phyloP scores from a whole-genome alignment of 2,888 invertebrate species.

The Yponomeuta cagnagella region DNA sequence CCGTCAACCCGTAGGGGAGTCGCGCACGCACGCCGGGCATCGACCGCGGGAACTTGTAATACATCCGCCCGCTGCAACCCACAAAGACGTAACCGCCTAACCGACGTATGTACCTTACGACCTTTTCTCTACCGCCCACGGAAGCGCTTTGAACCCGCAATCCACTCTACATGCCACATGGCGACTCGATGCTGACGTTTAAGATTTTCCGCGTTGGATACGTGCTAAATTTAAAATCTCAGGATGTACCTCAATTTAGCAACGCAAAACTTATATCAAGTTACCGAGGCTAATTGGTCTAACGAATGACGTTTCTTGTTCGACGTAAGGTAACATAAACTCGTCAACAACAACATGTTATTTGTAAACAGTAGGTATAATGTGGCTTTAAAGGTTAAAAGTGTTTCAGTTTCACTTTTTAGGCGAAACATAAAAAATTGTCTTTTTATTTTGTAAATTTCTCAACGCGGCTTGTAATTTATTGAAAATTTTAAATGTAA shows the following conservation, averaged over 20 bases:
- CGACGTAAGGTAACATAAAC: too few species aligned
- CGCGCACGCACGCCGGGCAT: conserved; percentile 65
- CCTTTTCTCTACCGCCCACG: conserved; percentile 23
- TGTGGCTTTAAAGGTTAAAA: too few species aligned
- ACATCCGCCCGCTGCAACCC: conserved; percentile 48
- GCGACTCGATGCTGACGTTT: conserved; percentile 50
- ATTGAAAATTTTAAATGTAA: background rate
- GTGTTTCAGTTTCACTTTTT: too few species aligned
- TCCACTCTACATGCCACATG: conserved; percentile 37
- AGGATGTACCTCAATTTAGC: conserved; percentile 1
- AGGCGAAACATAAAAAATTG: too few species aligned
- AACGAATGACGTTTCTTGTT: background rate
- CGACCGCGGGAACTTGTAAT: conserved; percentile 75
- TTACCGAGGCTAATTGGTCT: background rate
- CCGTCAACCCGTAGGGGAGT: conserved; percentile 27
- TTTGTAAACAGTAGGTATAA: background rate
- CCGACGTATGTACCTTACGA: conserved; percentile 5
- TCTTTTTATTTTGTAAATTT: background rate
- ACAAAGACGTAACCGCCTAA: conserved; percentile 19
- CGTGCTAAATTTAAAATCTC: conserved; percentile 17
- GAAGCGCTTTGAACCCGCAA: conserved; percentile 60
- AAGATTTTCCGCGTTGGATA: conserved; percentile 38
- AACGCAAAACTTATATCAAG: conserved; percentile 9
- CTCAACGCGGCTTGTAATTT: background rate
- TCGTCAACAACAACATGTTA: background rate